Evolutionary conservation across 2,797 vertebrate species (phyloP), one percentile per base, ranked within the genome.

Genomic region (Coreius guichenoti): DNA sequence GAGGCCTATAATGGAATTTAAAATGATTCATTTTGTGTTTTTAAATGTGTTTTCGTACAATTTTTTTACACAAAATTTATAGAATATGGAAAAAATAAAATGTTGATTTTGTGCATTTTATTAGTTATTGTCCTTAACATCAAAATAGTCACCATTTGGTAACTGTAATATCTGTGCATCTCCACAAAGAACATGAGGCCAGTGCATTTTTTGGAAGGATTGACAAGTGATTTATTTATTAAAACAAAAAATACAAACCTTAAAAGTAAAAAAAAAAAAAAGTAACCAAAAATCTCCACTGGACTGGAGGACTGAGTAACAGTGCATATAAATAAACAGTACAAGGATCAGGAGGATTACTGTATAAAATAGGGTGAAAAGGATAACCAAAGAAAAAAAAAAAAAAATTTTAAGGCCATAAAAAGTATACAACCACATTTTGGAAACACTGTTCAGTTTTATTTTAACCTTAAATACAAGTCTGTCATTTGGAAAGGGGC

Each of bases 261-360:
- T 95, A 97, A 98, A 98, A 97, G 96, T 98, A 98, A 97, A 96
- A 96, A 96, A 96, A 95, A 17, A 79, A 93, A 95, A 85, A 95
- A 96, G 94, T 94, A 96, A 97, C 96, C 95, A 96, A 96, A 98
- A 96, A 97, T 97, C 95, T 96, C 96, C 84, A 97, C 93, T 96
- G 94, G 94, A 91, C 94, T 95, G 97, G 96, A 97, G 96, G 95
- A 95, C 96, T 95, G 95, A 96, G 95, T 96, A 95, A 95, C 97
- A 96, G 97, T 95, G 95, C 96, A 97, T 98, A 99, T 99, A 99
- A 99, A 99, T 99, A 97, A 99, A 99, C 93, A 92, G 96, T 96
- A 97, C 96, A 96, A 96, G 96, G 96, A 98, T 97, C 96, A 96
- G 95, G 65, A 88, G 94, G 92, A 97, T 96, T 94, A 98, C 95